Evolutionary conservation across 2,888 invertebrate genomes (phyloP).

Genomic region (Phasia obesa): DNA sequence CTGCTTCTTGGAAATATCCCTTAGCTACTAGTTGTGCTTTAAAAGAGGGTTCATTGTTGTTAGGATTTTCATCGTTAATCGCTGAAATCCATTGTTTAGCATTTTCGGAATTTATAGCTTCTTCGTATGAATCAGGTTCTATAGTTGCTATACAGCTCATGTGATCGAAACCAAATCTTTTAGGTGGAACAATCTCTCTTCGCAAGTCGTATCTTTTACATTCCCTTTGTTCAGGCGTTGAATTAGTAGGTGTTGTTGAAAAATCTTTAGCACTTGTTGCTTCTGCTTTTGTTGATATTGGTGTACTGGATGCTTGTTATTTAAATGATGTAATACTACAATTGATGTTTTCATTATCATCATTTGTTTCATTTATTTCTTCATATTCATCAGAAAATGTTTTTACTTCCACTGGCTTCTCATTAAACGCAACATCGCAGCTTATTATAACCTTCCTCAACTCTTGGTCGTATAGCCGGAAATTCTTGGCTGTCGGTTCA

Average conservation of each 20-base stretch:
- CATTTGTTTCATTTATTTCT: constrained; percentile 3
- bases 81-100: constrained; percentile 71
- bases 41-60: constrained; percentile 45
- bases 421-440: constrained; percentile 57
- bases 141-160: constrained; percentile 44
- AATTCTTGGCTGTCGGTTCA: constrained; percentile 47
- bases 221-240: constrained; percentile 1
- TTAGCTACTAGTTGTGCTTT: constrained; percentile 69
- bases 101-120: constrained; percentile 67
- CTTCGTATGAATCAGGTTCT: constrained; percentile 66
- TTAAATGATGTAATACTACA: constrained; percentile 9
- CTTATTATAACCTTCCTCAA: constrained; percentile 28
- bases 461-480: constrained; percentile 36
- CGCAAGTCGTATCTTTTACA: constrained; percentile 38
- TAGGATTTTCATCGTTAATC: constrained; percentile 68
- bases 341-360: background rate
- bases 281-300: constrained; percentile 28
- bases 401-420: constrained; percentile 26
- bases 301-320: constrained; percentile 42
- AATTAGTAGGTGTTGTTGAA: background rate
- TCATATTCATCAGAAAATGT: constrained; percentile 16
- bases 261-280: constrained; percentile 13
- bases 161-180: constrained; percentile 41
- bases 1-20: constrained; percentile 71
- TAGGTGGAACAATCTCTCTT: constrained; percentile 39